Evolutionary conservation across 2,888 invertebrate genomes (phyloP), one percentile per base, ranked within the genome.

Genomic region (Cephalotes varians): DNA sequence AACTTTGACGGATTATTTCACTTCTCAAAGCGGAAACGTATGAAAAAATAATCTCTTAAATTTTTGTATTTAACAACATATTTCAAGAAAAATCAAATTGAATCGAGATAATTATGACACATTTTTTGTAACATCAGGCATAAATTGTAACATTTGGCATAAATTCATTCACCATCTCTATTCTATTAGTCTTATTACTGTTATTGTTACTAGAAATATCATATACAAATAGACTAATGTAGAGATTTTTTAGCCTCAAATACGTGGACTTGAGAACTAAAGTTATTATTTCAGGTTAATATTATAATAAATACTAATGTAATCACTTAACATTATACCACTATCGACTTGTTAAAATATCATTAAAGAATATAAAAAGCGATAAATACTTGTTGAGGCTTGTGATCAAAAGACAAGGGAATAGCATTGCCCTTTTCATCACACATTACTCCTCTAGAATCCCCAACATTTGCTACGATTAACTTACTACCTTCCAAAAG

Each of bases 361-460:
- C 47, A 60, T 31, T 12, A 67, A 62, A 31, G n/a, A 25, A 54
- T n/a, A 51, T 79, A 60, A 37, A 77, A 79, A 62, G 12, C 15
- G 15, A n/a, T 58, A 80, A 60, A 72, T 95, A 98, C 98, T 96
- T 98, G 98, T 93, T 98, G 98, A 54, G 99, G 99, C 95, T 99
- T 99, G 94, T 99, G 99, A 95, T 99, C 99, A 94, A 98, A 98
- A 1, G 99, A 99, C 9, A 99, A 95, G 18, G 98, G 98, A 90
- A 98, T 98, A 0, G 98, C 98, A 94, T 97, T 98, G 51, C 98
- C 98, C 92, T 97, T 96, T 67, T 96, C 96, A 95, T 99, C 98
- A 94, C 98, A 99, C 97, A 99, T 98, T 0, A 99, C 99, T 40
- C 98, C 99, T 87, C 99, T 96, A 0, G 99, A 99, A 94, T 99